Evolutionary conservation across 2,113 vertebrate species (phyloP).

Genomic region (Canis aureus): DNA sequence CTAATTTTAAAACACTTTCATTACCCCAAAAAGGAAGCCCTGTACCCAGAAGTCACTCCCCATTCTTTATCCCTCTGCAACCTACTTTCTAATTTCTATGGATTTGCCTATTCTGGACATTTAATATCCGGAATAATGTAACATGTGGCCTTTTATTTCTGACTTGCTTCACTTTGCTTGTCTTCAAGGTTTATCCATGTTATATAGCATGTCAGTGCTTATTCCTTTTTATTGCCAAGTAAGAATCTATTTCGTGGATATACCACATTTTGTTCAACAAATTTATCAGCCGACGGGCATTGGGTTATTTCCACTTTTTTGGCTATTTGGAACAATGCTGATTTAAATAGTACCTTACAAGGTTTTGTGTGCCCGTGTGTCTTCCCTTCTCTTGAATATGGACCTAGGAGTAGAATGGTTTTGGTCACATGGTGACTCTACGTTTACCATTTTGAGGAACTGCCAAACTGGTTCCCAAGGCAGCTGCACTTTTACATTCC

Average conservation of each 20-base stretch:
- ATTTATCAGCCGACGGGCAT: neutral
- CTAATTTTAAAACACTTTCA: neutral
- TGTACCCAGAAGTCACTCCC: neutral
- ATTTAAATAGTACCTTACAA: neutral
- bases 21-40: neutral
- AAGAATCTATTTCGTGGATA: neutral
- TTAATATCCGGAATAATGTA: neutral
- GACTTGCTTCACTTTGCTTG: neutral
- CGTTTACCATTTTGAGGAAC: neutral
- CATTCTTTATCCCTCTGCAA: neutral
- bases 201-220: neutral
- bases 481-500: neutral
- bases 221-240: neutral
- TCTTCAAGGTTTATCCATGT: neutral
- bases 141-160: neutral
- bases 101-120: neutral
- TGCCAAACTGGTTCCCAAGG: neutral
- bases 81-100: neutral
- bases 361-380: neutral
- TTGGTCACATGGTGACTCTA: neutral
- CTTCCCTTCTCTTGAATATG: neutral
- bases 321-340: neutral
- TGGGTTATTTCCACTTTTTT: neutral
- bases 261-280: neutral
- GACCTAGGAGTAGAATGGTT: neutral